Base-by-base conservation (phyloP, 1,140 invertebrate species). In the Leguminivora glycinivorella region DNA sequence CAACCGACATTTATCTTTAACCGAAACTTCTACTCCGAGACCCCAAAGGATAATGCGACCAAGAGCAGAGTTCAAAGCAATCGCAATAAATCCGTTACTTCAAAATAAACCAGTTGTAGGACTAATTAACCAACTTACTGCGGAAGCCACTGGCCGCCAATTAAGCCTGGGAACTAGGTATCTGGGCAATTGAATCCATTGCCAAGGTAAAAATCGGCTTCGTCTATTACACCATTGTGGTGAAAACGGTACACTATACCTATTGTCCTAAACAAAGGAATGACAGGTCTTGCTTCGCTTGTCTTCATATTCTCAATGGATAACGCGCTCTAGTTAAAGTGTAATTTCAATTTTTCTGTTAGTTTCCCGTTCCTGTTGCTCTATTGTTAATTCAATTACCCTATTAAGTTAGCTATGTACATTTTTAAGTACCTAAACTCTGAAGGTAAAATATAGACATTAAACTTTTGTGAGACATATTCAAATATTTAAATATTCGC, bases 241-340 rank as follows among this genome's bases (percentile, higher is more conserved):
- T 60, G 52, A 73, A 26, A 73, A 73, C 72, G 67, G 67, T 72
- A 60, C 63, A 68, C 67, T 68, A 72, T 70, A 79, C 76, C 78
- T 75, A 81, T 80, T 75, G 81, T 76, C 26, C 69, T 70, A 69
- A 87, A 87, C 85, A 87, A 87, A 85, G 79, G 82, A 85, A 83
- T 82, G 74, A 82, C 82, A 75, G 75, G 75, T 78, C 71, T 74
- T 74, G 74, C 58, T 67, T 67, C 17, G 70, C 58, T 34, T 29
- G 25, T 29, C 58, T 63, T 26, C 29, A 63, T 63, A 17, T 63
- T 29, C n/a, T 63, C 25, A 58, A 70, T 81, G 79, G 81, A 84
- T 83, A 74, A 60, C 74, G 72, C 70, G 58, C 71, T 56, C 72
- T 78, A 78, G 78, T 80, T 75, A 78, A 75, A 29, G 56, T 52